A percentile compares a stretch with the other conserved stretches of the same genome.
Evolutionary conservation across 1,140 invertebrate genomes (phyloP).

Genomic region (Anadara kagoshimensis): DNA sequence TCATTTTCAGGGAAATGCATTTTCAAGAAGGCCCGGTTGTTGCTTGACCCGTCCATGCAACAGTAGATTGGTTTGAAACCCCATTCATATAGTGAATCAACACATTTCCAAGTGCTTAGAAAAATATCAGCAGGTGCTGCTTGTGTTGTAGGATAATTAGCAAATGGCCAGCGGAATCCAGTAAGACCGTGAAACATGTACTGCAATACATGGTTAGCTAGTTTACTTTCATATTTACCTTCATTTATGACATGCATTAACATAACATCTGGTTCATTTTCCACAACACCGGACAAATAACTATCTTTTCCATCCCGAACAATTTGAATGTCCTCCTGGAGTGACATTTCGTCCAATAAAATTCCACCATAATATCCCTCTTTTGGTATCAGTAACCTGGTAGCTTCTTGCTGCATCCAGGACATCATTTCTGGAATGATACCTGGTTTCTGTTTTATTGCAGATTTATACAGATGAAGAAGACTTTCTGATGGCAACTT

Average conservation of each 20-base stretch:
- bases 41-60: not conserved
- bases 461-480: slow-evolving; percentile 9
- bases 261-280: slow-evolving; percentile 22
- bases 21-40: not conserved
- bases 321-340: slow-evolving; percentile 40
- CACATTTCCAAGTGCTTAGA: not conserved
- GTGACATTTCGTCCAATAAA: slow-evolving; percentile 40
- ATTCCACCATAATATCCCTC: slow-evolving; percentile 23
- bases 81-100: not conserved
- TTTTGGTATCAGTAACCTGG: not conserved
- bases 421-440: slow-evolving; percentile 18
- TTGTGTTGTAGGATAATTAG: slow-evolving; percentile 36
- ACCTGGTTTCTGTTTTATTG: slow-evolving; percentile 12
- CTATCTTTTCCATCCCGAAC: slow-evolving; percentile 16
- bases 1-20: not conserved
- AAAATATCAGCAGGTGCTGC: slow-evolving; percentile 17
- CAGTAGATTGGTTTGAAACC: not conserved
- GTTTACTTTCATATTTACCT: slow-evolving; percentile 20
- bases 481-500: slow-evolving; percentile 23
- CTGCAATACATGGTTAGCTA: slow-evolving; percentile 32
- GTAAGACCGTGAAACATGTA: slow-evolving; percentile 37
- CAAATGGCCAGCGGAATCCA: slow-evolving; percentile 42
- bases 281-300: slow-evolving; percentile 17
- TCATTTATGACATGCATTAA: slow-evolving; percentile 7
- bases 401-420: slow-evolving; percentile 24